Percentiles rank a stretch among this genome's conserved stretches.
Evolutionary conservation across 2,888 invertebrate species (phyloP).

Genomic region (Xestia ashworthii): DNA sequence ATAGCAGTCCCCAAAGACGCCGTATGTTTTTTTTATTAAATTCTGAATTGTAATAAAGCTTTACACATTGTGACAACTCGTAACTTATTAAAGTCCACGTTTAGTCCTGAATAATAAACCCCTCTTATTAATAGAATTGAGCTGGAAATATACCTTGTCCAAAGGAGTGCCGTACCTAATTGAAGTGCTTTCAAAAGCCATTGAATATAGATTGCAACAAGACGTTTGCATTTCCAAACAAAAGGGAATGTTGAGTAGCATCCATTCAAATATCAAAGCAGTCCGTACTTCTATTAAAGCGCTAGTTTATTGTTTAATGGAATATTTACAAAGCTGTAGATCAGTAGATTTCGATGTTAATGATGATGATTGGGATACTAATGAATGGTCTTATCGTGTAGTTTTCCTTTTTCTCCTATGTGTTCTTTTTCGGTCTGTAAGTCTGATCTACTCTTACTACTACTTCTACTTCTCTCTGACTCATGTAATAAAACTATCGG

Average conservation of each 20-base stretch:
- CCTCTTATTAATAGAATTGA: constrained; percentile 17
- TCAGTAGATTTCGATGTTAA: constrained; percentile 4
- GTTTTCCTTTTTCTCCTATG: neutral
- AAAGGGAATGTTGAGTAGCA: constrained; percentile 64
- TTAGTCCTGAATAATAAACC: constrained; percentile 29
- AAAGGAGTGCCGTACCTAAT: constrained; percentile 61
- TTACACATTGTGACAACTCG: constrained; percentile 1
- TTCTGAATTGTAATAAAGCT: neutral
- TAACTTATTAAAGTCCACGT: constrained; percentile 14
- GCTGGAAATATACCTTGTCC: constrained; percentile 48
- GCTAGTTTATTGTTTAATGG: constrained; percentile 49
- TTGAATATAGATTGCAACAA: constrained; percentile 68
- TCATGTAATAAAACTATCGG: neutral
- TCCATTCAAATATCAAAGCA: constrained; percentile 69
- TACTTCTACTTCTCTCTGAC: too few relatives aligned
- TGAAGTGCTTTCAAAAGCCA: constrained; percentile 62
- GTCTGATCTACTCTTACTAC: too few relatives aligned
- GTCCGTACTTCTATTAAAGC: constrained; percentile 73
- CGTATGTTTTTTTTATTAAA: too few relatives aligned
- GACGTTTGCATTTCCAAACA: constrained; percentile 68
- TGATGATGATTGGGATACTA: neutral
- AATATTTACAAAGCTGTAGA: constrained; percentile 6
- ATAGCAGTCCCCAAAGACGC: too few relatives aligned
- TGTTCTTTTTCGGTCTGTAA: neutral
- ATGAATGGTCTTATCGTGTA: neutral